These are phyloP conservation scores for Pavo muticus DNA, from an alignment of 2,113 vertebrate species.

Conservation along the genomic window DNA sequence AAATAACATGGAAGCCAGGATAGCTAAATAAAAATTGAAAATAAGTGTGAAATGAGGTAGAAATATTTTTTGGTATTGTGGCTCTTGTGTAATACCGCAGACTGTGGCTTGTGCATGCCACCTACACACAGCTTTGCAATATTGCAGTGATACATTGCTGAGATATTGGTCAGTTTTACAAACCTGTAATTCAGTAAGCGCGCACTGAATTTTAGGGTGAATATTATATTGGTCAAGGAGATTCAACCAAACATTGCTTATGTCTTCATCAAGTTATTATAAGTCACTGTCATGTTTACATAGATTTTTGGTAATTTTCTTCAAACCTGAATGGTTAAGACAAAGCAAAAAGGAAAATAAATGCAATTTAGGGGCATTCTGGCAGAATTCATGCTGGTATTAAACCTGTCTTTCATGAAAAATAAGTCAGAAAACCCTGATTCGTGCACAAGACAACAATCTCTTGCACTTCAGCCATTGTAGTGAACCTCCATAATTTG, in stretches of 20 bases:
- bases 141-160: not conserved
- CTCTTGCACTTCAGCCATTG: not conserved
- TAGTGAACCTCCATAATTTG: not conserved
- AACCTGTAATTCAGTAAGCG: not conserved
- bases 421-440: slow-evolving; percentile 10
- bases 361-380: not conserved
- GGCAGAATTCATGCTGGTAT: not conserved
- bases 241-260: not conserved
- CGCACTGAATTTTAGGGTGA: not conserved
- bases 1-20: not conserved
- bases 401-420: not conserved
- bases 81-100: slow-evolving; percentile 24
- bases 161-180: not conserved
- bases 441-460: not conserved
- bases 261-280: not conserved
- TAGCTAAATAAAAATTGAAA: not conserved
- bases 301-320: not conserved
- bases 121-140: slow-evolving; percentile 22
- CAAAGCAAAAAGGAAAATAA: not conserved
- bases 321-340: not conserved
- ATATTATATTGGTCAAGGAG: not conserved
- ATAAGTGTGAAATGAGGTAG: not conserved
- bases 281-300: not conserved
- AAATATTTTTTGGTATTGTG: slow-evolving; percentile 6
- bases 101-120: slow-evolving; percentile 24